phyloP scores from a whole-genome alignment of 2,113 vertebrate genomes.

The Gallinago undulata region DNA sequence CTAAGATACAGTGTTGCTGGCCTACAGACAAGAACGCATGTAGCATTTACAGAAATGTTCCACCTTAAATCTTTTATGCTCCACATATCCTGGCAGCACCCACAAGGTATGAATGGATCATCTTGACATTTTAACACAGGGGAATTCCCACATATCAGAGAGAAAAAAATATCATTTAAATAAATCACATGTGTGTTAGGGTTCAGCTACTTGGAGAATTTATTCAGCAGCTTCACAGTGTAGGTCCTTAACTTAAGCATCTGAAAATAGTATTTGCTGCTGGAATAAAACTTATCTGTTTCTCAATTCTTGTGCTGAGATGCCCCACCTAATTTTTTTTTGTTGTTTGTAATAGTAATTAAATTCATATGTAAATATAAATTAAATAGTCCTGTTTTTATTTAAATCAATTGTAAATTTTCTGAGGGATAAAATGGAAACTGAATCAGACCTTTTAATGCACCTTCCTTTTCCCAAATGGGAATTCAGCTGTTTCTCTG shows the following conservation, averaged over 20 bases:
- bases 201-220: not conserved
- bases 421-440: not conserved
- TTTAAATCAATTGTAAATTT: not conserved
- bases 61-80: not conserved
- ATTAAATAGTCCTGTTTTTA: not conserved
- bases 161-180: not conserved
- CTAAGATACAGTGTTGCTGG: not conserved
- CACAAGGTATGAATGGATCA: not conserved
- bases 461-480: not conserved
- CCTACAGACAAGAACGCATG: not conserved
- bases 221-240: not conserved
- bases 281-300: not conserved
- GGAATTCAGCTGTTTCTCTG: not conserved
- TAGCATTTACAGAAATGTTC: not conserved
- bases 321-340: not conserved
- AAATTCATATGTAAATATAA: not conserved
- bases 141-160: not conserved
- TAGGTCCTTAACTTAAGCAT: not conserved
- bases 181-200: not conserved
- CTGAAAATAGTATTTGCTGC: constrained; percentile 13
- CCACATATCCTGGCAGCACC: not conserved
- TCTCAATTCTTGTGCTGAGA: not conserved
- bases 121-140: not conserved
- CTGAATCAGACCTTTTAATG: not conserved
- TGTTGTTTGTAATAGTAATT: not conserved